Percentiles rank a stretch among this genome's conserved stretches.
These are phyloP conservation scores for Branchipolynoe longqiensis DNA, from an alignment of 2,888 invertebrate genomes.

Conservation along the genomic window DNA sequence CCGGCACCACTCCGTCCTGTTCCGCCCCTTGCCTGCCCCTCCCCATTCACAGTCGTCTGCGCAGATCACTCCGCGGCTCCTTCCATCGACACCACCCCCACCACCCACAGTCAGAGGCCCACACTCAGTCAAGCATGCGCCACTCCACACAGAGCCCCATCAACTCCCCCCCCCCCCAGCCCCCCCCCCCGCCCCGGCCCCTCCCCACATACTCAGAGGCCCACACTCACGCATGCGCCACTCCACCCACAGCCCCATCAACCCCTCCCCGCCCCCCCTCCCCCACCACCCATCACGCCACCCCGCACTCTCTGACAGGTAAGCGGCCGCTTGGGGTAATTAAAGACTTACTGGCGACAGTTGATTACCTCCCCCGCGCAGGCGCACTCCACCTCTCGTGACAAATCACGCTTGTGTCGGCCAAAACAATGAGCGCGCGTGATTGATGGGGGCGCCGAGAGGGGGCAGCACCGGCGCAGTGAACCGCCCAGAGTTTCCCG, in stretches of 20 bases:
- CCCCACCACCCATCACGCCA: neutral
- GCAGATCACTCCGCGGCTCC: no score
- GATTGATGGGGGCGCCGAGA: constrained; percentile 32
- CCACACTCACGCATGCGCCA: no score
- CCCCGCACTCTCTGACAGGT: constrained; percentile 24
- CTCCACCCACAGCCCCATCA: no score
- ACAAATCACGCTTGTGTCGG: constrained; percentile 14
- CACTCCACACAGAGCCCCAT: no score
- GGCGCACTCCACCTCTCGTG: neutral
- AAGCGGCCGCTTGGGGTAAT: constrained; percentile 51
- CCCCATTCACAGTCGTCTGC: no score
- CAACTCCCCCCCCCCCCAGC: neutral
- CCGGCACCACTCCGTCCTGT: no score
- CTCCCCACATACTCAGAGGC: no score
- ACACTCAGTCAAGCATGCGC: no score
- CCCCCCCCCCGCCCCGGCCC: neutral
- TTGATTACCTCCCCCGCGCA: constrained; percentile 40
- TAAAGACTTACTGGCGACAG: constrained; percentile 33
- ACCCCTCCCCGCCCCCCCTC: neutral
- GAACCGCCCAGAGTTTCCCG: no score
- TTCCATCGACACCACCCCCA: no score
- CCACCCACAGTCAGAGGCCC: no score
- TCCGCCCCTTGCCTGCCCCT: no score
- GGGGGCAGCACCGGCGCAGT: neutral
- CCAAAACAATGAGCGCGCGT: constrained; percentile 47